Evolutionary conservation across 2,113 vertebrate genomes (phyloP).

Genomic region (Rhodinocichla rosea): DNA sequence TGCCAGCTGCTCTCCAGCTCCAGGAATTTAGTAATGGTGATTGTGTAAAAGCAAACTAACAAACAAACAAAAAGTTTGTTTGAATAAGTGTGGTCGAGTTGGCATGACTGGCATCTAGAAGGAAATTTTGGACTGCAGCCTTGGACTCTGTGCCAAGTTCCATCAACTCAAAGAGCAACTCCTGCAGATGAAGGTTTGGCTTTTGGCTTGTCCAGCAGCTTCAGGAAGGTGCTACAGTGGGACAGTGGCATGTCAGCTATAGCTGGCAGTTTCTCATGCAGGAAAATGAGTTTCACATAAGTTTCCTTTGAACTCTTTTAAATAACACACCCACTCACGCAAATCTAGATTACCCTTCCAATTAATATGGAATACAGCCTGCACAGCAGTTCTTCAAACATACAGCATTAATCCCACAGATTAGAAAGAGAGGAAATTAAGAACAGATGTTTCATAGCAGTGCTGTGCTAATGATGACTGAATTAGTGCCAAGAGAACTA

Average conservation of each 20-base stretch:
- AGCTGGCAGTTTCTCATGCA: not conserved
- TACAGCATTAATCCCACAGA: constrained; percentile 34
- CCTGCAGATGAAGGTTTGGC: not conserved
- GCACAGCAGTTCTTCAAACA: not conserved
- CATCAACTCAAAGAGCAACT: not conserved
- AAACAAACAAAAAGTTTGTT: not conserved
- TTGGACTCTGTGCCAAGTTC: not conserved
- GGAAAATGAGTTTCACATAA: not conserved
- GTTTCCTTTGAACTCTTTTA: not conserved
- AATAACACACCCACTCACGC: not conserved
- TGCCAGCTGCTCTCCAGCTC: not conserved
- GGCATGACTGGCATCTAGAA: not conserved
- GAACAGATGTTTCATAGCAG: constrained; percentile 47
- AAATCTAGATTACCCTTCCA: not conserved
- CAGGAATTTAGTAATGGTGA: not conserved
- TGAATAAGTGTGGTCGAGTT: not conserved
- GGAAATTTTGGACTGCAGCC: not conserved
- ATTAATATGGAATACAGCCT: not conserved
- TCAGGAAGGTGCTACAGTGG: not conserved
- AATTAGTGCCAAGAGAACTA: constrained; percentile 28
- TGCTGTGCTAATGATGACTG: not conserved
- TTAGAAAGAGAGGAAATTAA: constrained; percentile 46
- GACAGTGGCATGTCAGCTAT: not conserved
- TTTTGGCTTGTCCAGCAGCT: not conserved
- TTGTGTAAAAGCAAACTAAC: not conserved